Percentiles rank a stretch among this genome's conserved stretches.
These are phyloP conservation scores for Norana najaformis DNA, from an alignment of 2,888 invertebrate genomes.

Conservation along the genomic window DNA sequence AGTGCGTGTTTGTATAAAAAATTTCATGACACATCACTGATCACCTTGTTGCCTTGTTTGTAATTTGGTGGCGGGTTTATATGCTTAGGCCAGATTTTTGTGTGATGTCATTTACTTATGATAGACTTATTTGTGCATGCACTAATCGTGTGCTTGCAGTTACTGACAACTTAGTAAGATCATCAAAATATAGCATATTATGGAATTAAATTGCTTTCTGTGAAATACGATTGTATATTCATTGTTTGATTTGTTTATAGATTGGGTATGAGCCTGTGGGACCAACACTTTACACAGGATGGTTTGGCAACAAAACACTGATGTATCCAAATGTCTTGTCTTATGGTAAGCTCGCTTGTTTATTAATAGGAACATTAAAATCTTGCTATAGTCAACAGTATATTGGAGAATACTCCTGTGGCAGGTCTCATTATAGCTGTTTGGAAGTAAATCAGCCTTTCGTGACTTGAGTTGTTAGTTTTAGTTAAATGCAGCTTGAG, in stretches of 20 bases:
- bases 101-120: too few species aligned
- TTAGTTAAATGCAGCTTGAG: too few species aligned
- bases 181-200: background rate
- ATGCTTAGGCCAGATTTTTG: too few species aligned
- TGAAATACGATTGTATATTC: background rate
- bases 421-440: background rate
- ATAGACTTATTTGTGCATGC: too few species aligned
- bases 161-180: too few species aligned
- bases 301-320: conserved; percentile 24
- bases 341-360: conserved; percentile 25
- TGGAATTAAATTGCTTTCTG: background rate
- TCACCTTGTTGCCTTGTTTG: too few species aligned
- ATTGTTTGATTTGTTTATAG: conserved; percentile 26
- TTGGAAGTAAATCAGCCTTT: background rate
- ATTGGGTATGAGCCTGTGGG: conserved; percentile 35
- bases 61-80: too few species aligned
- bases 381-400: background rate
- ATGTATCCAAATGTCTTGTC: conserved; percentile 36
- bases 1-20: too few species aligned
- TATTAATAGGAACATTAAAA: background rate
- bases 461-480: background rate
- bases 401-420: background rate
- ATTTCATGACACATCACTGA: too few species aligned
- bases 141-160: too few species aligned
- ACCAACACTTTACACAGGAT: conserved; percentile 24